Conservation (phyloP, 2,888 invertebrate species). For the Platerodrilus igneus region DNA sequence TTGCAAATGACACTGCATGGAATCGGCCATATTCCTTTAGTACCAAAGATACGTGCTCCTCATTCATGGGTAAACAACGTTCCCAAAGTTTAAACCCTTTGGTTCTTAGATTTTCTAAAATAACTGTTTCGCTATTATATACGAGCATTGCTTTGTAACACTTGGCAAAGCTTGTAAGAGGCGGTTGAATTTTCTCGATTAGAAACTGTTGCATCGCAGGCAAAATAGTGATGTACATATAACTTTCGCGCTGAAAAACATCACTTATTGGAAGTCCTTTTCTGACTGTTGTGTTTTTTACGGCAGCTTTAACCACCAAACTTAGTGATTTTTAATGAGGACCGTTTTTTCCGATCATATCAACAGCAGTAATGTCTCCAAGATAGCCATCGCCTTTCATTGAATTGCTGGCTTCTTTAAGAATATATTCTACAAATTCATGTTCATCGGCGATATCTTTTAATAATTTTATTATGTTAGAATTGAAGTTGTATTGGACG, state of each 20-base stretch:
- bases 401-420: conserved; percentile 17
- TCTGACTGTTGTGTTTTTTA: conserved; percentile 15
- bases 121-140: conserved; percentile 23
- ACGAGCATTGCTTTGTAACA: conserved; percentile 22
- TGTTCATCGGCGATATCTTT: conserved; percentile 8
- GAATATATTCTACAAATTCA: conserved; percentile 12
- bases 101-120: conserved; percentile 32
- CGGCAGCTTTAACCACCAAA: conserved; percentile 15
- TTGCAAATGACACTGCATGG: conserved; percentile 33
- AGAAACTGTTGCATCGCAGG: conserved; percentile 28
- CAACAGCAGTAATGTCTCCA: conserved; percentile 20
- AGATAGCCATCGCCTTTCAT: conserved; percentile 32
- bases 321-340: conserved; percentile 19
- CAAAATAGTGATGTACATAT: conserved; percentile 29
- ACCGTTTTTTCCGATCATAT: conserved; percentile 19
- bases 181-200: conserved; percentile 19
- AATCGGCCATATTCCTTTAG: conserved; percentile 32
- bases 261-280: conserved; percentile 14
- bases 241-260: conserved; percentile 29
- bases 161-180: conserved; percentile 21
- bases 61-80: conserved; percentile 30
- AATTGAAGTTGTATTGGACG: no score
- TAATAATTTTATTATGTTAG: conserved; percentile 5
- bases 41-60: conserved; percentile 32
- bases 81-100: conserved; percentile 28